Evolutionary conservation across 2,113 vertebrate species (phyloP).

Genomic region (Nothocercus julius): DNA sequence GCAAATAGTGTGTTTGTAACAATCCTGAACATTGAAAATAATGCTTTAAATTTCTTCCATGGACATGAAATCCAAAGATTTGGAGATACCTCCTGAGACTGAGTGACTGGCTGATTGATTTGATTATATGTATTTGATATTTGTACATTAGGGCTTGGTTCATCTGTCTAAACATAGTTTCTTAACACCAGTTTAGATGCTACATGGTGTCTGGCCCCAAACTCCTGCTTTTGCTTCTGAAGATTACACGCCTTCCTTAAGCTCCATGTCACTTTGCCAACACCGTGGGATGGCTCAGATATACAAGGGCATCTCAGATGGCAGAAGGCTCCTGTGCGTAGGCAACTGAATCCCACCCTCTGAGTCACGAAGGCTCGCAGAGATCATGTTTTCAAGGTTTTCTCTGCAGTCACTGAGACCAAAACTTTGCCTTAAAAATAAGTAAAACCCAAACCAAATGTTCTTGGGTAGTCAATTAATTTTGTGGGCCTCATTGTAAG

Average conservation of each 20-base stretch:
- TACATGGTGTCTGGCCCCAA: background rate
- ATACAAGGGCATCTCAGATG: constrained; percentile 44
- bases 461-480: constrained; percentile 60
- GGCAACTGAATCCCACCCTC: constrained; percentile 38
- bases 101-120: constrained; percentile 63
- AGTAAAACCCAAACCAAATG: constrained; percentile 25
- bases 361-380: background rate
- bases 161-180: constrained; percentile 48
- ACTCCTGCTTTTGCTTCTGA: constrained; percentile 9
- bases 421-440: constrained; percentile 52
- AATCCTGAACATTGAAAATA: constrained; percentile 16
- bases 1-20: constrained; percentile 33
- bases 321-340: constrained; percentile 19
- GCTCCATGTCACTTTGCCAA: background rate
- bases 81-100: constrained; percentile 50
- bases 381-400: constrained; percentile 4
- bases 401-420: background rate
- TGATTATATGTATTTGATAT: constrained; percentile 10
- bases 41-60: constrained; percentile 48
- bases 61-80: constrained; percentile 40
- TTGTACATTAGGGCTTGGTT: background rate
- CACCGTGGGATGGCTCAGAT: constrained; percentile 38
- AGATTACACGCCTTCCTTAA: background rate
- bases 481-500: constrained; percentile 1
- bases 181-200: background rate